phyloP scores from a whole-genome alignment of 2,888 invertebrate genomes.

The Drosophila limbata region DNA sequence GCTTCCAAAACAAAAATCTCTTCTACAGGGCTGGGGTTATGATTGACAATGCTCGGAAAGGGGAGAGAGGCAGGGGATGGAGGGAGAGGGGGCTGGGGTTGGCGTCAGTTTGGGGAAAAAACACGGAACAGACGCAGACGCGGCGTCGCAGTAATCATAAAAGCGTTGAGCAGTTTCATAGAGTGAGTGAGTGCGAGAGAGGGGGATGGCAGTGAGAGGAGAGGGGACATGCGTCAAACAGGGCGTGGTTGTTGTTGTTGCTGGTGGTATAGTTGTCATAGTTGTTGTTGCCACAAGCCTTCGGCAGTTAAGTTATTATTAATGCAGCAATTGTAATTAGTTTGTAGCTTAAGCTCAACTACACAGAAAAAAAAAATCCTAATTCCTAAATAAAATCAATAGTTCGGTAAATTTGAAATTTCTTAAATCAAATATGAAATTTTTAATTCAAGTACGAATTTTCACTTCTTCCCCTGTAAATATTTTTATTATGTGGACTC shows the following conservation, averaged over 20 bases:
- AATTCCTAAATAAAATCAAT: not conserved
- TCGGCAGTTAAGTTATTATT: constrained; percentile 35
- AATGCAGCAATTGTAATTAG: constrained; percentile 56
- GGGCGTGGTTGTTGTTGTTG: constrained; percentile 31
- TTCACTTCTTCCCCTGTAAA: no score
- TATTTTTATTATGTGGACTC: no score
- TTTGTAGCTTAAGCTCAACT: constrained; percentile 8
- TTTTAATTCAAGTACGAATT: no score
- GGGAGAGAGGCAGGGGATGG: not conserved
- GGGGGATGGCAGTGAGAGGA: not conserved
- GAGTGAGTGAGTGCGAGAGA: not conserved
- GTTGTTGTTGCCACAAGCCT: constrained; percentile 7
- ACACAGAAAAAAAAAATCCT: not conserved
- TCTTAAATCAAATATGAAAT: no score
- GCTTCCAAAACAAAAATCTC: constrained; percentile 16
- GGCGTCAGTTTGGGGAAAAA: constrained; percentile 63
- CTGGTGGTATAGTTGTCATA: no score
- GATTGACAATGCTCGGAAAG: constrained; percentile 59
- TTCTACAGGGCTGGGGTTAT: constrained; percentile 43
- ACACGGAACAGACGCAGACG: constrained; percentile 71
- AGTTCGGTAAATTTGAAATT: no score
- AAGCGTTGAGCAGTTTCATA: constrained; percentile 45
- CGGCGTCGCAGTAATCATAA: constrained; percentile 80
- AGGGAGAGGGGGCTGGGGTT: constrained; percentile 7
- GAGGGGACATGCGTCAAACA: constrained; percentile 48